Base-by-base conservation (phyloP, 2,888 invertebrate genomes). In the Acanthopleura granulata region DNA sequence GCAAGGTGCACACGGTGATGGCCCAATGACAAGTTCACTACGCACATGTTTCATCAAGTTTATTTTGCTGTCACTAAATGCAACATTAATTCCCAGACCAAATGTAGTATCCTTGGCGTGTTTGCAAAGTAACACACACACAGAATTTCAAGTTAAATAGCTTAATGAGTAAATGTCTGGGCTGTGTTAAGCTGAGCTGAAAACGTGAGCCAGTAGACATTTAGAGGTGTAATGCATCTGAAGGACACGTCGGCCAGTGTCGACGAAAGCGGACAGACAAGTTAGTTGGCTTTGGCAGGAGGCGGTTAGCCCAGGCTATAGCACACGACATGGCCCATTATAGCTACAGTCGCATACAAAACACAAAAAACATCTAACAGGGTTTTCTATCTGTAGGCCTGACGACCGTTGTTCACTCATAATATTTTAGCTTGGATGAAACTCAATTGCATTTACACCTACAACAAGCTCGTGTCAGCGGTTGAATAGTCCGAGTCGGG, bases 311-410 rank as follows among this genome's bases (percentile, higher is more conserved):
- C 57, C 12, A 57, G 57, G 57, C n/a, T 66, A 16, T 27, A 66
- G 3, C 22, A 27, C 29, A 27, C 66, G 29, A 66, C 66, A 66
- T 27, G 66, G 29, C 66, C 66, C 25, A 66, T 66, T 66, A 66
- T 66, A 66, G 25, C 66, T 66, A 27, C 29, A 66, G 66, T 27
- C 25, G 66, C 66, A 66, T 66, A 66, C 22, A 66, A 62, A 62
- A 27, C 29, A 66, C 66, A 66, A 66, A 27, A 66, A 27, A 66
- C 25, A 57, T 57, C 25, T 66, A 1, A 25, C 4, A 27, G 29
- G 29, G 66, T 27, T 27, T 66, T 66, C 66, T 66, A 27, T 22
- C 16, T 66, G 66, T 66, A 66, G 25, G 27, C 66, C 66, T 66
- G 29, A 25, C 22, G 66, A 66, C 66, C 66, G 27, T 27, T 66